Conservation (phyloP, 1,140 invertebrate species). For the Hyles vespertilio region DNA sequence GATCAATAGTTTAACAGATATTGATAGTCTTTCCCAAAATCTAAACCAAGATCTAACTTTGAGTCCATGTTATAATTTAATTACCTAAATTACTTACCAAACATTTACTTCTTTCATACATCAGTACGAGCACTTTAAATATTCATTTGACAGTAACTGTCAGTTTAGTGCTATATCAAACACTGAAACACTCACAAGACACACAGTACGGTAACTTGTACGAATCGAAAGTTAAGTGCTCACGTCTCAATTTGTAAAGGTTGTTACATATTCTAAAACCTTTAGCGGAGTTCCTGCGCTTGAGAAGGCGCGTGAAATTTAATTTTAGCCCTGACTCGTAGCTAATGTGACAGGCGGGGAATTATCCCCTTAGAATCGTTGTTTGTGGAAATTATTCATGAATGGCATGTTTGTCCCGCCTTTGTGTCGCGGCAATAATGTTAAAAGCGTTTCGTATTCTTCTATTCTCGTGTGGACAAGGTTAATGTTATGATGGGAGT, state of each 20-base stretch:
- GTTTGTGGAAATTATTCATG: background rate
- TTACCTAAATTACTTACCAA: background rate
- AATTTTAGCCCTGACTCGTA: constrained; percentile 18
- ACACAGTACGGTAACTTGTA: background rate
- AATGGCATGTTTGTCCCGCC: no score
- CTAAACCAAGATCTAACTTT: no score
- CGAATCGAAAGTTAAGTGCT: constrained; percentile 8
- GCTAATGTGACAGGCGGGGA: constrained; percentile 17
- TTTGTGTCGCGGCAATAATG: no score
- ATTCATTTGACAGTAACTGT: no score
- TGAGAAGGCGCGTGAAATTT: constrained; percentile 17
- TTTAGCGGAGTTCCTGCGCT: constrained; percentile 7
- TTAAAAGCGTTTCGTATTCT: no score
- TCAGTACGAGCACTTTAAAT: background rate
- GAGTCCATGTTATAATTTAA: background rate
- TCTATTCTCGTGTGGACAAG: no score
- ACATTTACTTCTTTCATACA: background rate
- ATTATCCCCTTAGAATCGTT: constrained; percentile 7
- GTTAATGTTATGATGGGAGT: no score
- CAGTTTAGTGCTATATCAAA: no score
- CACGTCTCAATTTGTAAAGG: constrained; percentile 16
- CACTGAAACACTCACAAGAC: no score
- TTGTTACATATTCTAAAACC: constrained; percentile 14
- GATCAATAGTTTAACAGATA: no score
- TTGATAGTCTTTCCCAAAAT: no score